A percentile compares a stretch with the other conserved stretches of the same genome.
These are phyloP conservation scores for Gobius niger DNA, from an alignment of 2,113 vertebrate genomes.

Conservation along the genomic window DNA sequence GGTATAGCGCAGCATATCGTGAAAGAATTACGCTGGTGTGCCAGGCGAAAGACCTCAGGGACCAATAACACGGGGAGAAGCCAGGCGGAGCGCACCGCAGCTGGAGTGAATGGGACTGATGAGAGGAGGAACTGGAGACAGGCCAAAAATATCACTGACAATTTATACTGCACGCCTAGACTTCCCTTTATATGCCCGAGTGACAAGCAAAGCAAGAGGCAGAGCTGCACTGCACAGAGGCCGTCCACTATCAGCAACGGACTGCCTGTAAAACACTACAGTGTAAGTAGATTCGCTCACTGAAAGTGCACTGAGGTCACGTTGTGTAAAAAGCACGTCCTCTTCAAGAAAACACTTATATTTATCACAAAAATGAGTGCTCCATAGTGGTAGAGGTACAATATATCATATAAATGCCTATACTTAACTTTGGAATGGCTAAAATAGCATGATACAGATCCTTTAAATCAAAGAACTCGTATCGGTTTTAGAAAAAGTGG, in stretches of 20 bases:
- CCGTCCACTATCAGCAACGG: background rate
- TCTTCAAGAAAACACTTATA: too few relatives aligned
- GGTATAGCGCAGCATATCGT: slow-evolving; percentile 42
- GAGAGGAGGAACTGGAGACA: slow-evolving; percentile 12
- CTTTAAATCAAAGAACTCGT: too few relatives aligned
- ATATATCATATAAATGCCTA: too few relatives aligned
- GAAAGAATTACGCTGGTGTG: slow-evolving; percentile 29
- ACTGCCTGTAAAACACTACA: background rate
- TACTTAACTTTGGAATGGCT: too few relatives aligned
- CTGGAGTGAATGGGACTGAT: slow-evolving; percentile 50
- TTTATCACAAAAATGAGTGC: too few relatives aligned
- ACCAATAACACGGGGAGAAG: slow-evolving; percentile 18
- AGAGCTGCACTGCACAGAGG: background rate
- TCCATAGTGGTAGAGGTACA: too few relatives aligned
- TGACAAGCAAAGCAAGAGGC: background rate
- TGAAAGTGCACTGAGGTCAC: background rate
- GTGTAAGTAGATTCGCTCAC: background rate
- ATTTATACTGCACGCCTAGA: slow-evolving; percentile 3
- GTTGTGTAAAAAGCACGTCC: too few relatives aligned
- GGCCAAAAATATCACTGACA: slow-evolving; percentile 13
- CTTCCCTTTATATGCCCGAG: slow-evolving; percentile 16
- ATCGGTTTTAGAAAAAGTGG: too few relatives aligned
- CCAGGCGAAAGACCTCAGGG: slow-evolving; percentile 25
- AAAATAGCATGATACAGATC: too few relatives aligned
- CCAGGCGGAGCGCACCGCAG: slow-evolving; percentile 35